Evolutionary conservation across 2,888 invertebrate species (phyloP).

Genomic region (Ctena decussata): DNA sequence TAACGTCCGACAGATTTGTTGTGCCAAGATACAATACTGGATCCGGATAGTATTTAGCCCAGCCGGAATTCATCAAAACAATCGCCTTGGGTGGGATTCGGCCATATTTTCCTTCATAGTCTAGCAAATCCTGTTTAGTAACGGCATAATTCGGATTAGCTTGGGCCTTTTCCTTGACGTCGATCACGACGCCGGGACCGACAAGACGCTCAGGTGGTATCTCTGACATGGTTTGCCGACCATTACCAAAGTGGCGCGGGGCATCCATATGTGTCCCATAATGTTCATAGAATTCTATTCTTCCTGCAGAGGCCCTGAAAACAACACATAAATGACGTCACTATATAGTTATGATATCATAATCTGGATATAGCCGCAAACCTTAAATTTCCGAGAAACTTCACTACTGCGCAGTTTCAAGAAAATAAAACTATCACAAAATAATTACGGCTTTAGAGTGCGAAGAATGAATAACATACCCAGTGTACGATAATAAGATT

Average conservation of each 20-base stretch:
- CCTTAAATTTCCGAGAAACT: no score
- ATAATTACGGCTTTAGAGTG: no score
- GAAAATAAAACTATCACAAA: no score
- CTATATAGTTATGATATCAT: no score
- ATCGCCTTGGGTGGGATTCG: neutral
- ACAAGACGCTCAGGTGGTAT: constrained; percentile 88
- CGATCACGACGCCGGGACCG: constrained; percentile 82
- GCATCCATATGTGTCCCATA: constrained; percentile 90
- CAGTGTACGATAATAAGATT: no score
- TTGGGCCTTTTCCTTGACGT: constrained; percentile 68
- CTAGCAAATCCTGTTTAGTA: constrained; percentile 75
- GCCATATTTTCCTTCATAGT: neutral
- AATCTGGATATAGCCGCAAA: no score
- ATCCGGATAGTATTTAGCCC: neutral
- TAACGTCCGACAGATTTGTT: neutral
- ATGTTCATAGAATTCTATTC: constrained; percentile 88
- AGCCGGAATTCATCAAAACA: neutral
- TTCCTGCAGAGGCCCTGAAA: no score
- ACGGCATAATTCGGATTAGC: constrained; percentile 75
- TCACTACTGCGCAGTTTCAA: no score
- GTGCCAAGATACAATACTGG: neutral
- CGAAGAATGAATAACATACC: no score
- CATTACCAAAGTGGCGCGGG: constrained; percentile 89
- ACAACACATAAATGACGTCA: no score
- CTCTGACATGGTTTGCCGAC: constrained; percentile 88